Evolutionary conservation across 1,140 invertebrate species (phyloP).

Genomic region (Laupala kohalensis): DNA sequence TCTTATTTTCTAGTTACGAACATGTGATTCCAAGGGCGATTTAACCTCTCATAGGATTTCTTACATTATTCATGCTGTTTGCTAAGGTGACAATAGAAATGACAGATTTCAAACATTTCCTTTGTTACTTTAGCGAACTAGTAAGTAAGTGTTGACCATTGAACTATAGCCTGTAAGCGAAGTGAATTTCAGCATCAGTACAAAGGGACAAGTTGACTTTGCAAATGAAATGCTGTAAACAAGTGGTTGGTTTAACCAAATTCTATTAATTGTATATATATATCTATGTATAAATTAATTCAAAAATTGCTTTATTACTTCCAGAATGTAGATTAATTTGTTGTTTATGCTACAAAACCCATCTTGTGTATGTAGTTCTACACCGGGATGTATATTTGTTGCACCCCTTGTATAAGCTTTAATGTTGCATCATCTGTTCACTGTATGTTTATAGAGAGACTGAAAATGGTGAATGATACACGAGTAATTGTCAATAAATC

Average conservation of each 20-base stretch:
- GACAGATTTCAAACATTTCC: too few species aligned
- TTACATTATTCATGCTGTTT: too few species aligned
- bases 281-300: neutral
- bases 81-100: too few species aligned
- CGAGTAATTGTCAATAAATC: neutral
- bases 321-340: neutral
- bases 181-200: neutral
- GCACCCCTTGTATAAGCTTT: neutral
- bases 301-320: neutral
- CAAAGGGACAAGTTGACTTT: too few species aligned
- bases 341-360: neutral
- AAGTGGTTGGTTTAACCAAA: too few species aligned
- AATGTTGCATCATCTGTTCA: neutral
- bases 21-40: too few species aligned
- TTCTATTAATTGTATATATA: neutral
- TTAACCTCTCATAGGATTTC: too few species aligned
- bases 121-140: too few species aligned
- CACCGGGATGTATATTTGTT: neutral
- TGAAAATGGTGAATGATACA: neutral
- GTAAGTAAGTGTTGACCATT: too few species aligned
- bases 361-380: neutral
- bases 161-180: neutral
- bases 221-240: too few species aligned
- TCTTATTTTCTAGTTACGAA: too few species aligned
- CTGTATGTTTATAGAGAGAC: neutral